Evolutionary conservation across 2,797 vertebrate species (phyloP).

Genomic region (Xyrichtys novacula): DNA sequence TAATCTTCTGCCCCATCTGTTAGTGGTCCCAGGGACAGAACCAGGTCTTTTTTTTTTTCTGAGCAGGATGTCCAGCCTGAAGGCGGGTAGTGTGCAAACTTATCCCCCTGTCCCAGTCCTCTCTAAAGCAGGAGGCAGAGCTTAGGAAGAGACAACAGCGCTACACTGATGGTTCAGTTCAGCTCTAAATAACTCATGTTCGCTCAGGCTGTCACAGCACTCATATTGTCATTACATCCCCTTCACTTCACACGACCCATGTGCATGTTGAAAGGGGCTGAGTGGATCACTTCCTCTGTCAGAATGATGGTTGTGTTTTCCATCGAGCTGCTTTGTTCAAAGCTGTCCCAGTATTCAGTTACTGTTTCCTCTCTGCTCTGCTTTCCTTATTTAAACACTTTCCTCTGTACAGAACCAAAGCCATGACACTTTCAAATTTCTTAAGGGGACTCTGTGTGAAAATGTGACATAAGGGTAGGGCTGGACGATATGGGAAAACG

Average conservation of each 20-base stretch:
- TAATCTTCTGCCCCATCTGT: slow-evolving; percentile 70
- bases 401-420: background rate
- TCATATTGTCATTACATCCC: slow-evolving; percentile 53
- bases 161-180: slow-evolving; percentile 49
- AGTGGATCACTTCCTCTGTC: slow-evolving; percentile 43
- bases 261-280: slow-evolving; percentile 33
- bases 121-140: slow-evolving; percentile 43
- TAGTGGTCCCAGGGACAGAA: slow-evolving; percentile 54
- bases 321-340: slow-evolving; percentile 9
- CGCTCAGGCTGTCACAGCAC: slow-evolving; percentile 45
- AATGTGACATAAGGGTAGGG: too few relatives aligned
- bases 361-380: background rate
- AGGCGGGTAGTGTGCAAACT: slow-evolving; percentile 51
- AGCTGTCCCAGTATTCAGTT: background rate
- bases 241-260: slow-evolving; percentile 55
- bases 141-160: slow-evolving; percentile 36
- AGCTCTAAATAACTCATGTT: slow-evolving; percentile 68
- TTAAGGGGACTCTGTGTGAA: too few relatives aligned
- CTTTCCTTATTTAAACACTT: background rate
- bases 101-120: background rate
- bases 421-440: too few relatives aligned
- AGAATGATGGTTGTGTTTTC: slow-evolving; percentile 13
- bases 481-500: too few relatives aligned
- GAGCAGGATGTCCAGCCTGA: slow-evolving; percentile 34
- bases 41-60: slow-evolving; percentile 19